Conservation (phyloP, 1,140 invertebrate genomes). For the Bombyx mandarina region DNA sequence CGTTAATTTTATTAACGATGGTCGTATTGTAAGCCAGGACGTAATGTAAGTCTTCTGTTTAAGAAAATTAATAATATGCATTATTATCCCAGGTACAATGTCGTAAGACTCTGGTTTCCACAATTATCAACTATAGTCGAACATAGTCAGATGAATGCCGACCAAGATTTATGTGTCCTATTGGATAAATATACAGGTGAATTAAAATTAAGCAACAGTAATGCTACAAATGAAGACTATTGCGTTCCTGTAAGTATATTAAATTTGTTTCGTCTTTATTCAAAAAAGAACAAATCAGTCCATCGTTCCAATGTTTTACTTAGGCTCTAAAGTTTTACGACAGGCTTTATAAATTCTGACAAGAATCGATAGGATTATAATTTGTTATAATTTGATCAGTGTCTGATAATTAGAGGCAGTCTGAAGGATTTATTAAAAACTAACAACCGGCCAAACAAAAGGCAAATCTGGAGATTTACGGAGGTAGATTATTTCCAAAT, state of each 20-base stretch:
- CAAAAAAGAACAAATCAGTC: background rate
- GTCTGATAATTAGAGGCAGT: too few species aligned
- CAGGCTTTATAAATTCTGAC: background rate
- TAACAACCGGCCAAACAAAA: too few species aligned
- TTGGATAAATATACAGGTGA: constrained; percentile 39
- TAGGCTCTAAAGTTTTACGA: background rate
- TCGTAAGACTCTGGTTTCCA: constrained; percentile 51
- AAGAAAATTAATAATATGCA: background rate
- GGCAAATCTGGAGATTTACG: too few species aligned
- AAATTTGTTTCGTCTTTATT: constrained; percentile 1
- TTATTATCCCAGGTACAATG: constrained; percentile 37
- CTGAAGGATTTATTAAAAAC: too few species aligned
- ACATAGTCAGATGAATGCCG: constrained; percentile 26
- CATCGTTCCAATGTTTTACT: background rate
- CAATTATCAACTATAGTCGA: constrained; percentile 54
- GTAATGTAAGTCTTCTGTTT: too few species aligned
- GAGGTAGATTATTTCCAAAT: too few species aligned
- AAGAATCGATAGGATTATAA: too few species aligned
- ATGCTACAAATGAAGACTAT: constrained; percentile 12
- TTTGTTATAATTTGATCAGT: too few species aligned
- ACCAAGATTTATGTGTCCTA: constrained; percentile 36
- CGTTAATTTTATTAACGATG: too few species aligned
- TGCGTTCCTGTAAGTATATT: constrained; percentile 46
- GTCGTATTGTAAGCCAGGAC: too few species aligned
- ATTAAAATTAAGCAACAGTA: constrained; percentile 20